phyloP scores from a whole-genome alignment of 1,140 invertebrate genomes.

The Tetramorium parvispinum region DNA sequence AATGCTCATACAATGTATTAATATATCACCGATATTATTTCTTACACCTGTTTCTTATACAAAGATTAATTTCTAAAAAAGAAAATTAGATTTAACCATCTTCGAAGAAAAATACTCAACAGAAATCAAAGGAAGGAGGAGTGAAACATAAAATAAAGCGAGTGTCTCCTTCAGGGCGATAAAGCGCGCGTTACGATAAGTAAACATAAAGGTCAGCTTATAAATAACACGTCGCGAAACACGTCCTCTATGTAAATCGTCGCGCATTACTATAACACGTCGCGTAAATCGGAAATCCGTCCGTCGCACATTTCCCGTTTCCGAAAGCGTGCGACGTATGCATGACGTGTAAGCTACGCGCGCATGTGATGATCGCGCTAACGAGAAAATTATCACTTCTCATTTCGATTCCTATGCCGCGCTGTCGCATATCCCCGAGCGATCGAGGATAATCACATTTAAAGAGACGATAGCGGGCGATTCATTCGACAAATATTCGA shows the following conservation, averaged over 20 bases:
- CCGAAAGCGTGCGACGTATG: conserved; percentile 44
- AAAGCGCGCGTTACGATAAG: conserved; percentile 53
- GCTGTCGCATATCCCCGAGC: not conserved
- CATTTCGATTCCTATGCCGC: conserved; percentile 1
- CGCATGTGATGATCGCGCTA: conserved; percentile 20
- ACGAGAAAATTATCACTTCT: conserved; percentile 34
- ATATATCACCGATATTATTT: not conserved
- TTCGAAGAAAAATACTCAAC: not conserved
- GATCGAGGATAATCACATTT: not conserved
- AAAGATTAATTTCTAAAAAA: not conserved
- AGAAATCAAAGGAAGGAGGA: not conserved
- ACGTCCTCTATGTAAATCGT: conserved; percentile 49
- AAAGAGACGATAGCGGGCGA: not conserved
- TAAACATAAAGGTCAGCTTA: conserved; percentile 59
- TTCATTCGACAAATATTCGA: conserved; percentile 25
- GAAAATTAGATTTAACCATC: not conserved
- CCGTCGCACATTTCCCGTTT: conserved; percentile 48
- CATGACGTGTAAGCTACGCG: conserved; percentile 18
- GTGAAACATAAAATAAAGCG: conserved; percentile 32
- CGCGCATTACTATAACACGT: conserved; percentile 45
- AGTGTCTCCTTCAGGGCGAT: conserved; percentile 4
- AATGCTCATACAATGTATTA: not conserved
- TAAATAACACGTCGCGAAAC: conserved; percentile 58
- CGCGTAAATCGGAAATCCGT: conserved; percentile 60
- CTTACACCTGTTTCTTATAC: not conserved